Evolutionary conservation across 2,113 vertebrate species (phyloP).

Genomic region (human (Homo sapiens)): DNA sequence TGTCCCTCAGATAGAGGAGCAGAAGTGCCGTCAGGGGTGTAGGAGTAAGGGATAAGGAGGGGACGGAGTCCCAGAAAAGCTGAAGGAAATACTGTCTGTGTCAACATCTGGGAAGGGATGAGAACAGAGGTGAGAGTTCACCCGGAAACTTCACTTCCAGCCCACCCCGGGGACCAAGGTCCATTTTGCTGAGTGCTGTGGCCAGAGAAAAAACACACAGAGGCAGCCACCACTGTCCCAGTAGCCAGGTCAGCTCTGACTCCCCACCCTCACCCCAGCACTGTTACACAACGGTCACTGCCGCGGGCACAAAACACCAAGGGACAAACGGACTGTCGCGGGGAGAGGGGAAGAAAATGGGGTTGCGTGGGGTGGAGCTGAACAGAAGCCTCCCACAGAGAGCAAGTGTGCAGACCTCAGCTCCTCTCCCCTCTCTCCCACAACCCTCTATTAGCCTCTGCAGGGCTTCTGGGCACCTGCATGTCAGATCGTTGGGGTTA

Average conservation of each 20-base stretch:
- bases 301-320: neutral
- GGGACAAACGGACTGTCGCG: neutral
- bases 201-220: neutral
- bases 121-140: neutral
- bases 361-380: slow-evolving; percentile 21
- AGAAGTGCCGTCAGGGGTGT: neutral
- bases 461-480: slow-evolving; percentile 36
- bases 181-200: neutral
- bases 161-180: neutral
- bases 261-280: neutral
- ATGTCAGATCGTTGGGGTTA: neutral
- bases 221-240: neutral
- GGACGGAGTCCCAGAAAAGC: neutral
- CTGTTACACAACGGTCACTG: slow-evolving; percentile 44
- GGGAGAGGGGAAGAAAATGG: neutral
- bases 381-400: slow-evolving; percentile 42
- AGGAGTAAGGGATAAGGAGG: neutral
- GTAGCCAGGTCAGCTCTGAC: slow-evolving; percentile 30
- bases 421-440: neutral
- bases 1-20: neutral
- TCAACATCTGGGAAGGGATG: neutral
- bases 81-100: slow-evolving; percentile 2
- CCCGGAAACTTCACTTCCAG: neutral
- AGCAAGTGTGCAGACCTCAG: neutral
- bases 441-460: slow-evolving; percentile 37